Evolutionary conservation across 2,113 vertebrate genomes (phyloP).

Genomic region (Antechinus flavipes): DNA sequence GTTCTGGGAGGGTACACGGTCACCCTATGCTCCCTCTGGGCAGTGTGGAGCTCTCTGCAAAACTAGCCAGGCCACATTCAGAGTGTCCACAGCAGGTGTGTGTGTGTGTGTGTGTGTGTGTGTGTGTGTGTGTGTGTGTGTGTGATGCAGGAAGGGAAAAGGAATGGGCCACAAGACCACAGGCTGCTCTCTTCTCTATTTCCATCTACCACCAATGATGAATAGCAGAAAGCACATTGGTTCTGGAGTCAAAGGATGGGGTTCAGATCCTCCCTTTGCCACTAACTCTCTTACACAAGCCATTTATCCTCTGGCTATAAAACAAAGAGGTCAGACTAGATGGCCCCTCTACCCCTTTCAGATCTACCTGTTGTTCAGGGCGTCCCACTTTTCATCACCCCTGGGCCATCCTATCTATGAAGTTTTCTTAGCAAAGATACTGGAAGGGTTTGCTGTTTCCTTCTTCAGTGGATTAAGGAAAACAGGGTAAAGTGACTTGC

Average conservation of each 20-base stretch:
- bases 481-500: neutral
- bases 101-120: too few relatives aligned
- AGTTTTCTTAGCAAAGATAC: neutral
- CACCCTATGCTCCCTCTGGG: slow-evolving; percentile 89
- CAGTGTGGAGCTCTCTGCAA: slow-evolving; percentile 83
- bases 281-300: neutral
- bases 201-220: neutral
- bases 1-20: slow-evolving; percentile 84
- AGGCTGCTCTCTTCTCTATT: neutral
- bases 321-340: neutral
- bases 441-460: neutral
- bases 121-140: too few relatives aligned
- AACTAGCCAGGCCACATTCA: neutral
- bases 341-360: neutral
- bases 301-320: neutral
- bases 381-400: neutral
- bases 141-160: neutral
- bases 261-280: neutral
- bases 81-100: neutral
- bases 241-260: neutral
- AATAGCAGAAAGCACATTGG: neutral
- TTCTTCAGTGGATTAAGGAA: neutral
- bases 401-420: neutral
- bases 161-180: neutral
- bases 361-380: neutral